A percentile compares a stretch with the other conserved stretches of the same genome.
Conservation (phyloP, 2,113 vertebrate species). For the Cacatua alba region DNA sequence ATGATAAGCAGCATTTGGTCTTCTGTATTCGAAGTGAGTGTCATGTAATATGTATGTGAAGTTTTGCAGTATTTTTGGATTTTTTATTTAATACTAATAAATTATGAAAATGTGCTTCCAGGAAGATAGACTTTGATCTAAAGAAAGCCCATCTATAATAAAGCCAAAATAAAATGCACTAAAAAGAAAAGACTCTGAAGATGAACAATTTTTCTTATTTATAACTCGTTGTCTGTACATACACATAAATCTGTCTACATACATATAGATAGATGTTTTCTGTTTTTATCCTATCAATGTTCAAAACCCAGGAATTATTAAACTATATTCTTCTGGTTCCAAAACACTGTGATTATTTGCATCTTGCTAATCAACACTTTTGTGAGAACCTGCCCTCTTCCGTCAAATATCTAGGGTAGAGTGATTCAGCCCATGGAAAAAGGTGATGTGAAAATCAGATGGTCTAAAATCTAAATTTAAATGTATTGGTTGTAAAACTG, state of each 20-base stretch:
- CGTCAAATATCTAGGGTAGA: neutral
- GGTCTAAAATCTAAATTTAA: neutral
- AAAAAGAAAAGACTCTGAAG: neutral
- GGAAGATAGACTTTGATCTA: neutral
- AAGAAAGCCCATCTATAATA: neutral
- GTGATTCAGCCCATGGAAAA: neutral
- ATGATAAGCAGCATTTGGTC: neutral
- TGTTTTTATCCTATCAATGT: neutral
- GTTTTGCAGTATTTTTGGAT: neutral
- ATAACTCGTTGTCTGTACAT: neutral
- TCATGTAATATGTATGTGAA: neutral
- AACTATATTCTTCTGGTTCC: neutral
- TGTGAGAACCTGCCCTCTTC: neutral
- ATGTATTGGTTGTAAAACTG: neutral
- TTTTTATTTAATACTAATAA: conserved; percentile 21
- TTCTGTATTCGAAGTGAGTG: neutral
- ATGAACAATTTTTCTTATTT: neutral
- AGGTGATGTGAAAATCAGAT: neutral
- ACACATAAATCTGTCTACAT: neutral
- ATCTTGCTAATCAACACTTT: neutral
- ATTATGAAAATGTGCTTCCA: conserved; percentile 37
- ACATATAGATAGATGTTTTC: neutral
- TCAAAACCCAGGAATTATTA: neutral
- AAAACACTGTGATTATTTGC: neutral
- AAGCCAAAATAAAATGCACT: neutral